Evolutionary conservation across 2,888 invertebrate genomes (phyloP).

Genomic region (Rhingia campestris): DNA sequence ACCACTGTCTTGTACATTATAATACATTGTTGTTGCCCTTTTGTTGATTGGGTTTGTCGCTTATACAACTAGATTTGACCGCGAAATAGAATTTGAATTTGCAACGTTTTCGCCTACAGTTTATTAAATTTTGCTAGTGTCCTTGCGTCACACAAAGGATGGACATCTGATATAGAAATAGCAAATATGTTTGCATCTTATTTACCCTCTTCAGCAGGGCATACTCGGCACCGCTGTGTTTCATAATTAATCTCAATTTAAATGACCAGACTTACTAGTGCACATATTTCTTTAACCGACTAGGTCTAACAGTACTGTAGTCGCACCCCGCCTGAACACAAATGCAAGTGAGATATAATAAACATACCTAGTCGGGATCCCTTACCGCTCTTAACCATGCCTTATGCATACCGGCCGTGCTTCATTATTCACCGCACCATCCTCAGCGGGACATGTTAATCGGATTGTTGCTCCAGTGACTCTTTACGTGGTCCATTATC

Average conservation of each 20-base stretch:
- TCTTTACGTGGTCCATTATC: slow-evolving; percentile 66
- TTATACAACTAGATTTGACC: too few species aligned
- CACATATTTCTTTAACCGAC: slow-evolving; percentile 62
- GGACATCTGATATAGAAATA: neutral
- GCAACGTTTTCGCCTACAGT: too few species aligned
- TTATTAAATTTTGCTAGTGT: too few species aligned
- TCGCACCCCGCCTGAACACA: slow-evolving; percentile 39
- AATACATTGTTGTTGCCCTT: too few species aligned
- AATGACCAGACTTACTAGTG: slow-evolving; percentile 48
- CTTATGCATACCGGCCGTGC: neutral
- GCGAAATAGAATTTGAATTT: too few species aligned
- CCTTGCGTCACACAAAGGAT: neutral
- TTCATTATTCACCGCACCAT: slow-evolving; percentile 64
- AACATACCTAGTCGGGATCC: slow-evolving; percentile 21
- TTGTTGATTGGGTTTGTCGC: too few species aligned
- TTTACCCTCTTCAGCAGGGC: neutral
- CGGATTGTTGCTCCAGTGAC: slow-evolving; percentile 70
- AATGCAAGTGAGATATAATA: slow-evolving; percentile 57
- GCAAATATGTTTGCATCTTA: neutral
- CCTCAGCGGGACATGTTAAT: slow-evolving; percentile 69
- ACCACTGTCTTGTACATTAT: too few species aligned
- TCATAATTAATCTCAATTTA: slow-evolving; percentile 66
- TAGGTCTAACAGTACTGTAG: neutral
- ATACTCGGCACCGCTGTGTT: neutral
- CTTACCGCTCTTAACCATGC: slow-evolving; percentile 1